phyloP scores from a whole-genome alignment of 2,888 invertebrate genomes.

The Agrochola lychnidis region DNA sequence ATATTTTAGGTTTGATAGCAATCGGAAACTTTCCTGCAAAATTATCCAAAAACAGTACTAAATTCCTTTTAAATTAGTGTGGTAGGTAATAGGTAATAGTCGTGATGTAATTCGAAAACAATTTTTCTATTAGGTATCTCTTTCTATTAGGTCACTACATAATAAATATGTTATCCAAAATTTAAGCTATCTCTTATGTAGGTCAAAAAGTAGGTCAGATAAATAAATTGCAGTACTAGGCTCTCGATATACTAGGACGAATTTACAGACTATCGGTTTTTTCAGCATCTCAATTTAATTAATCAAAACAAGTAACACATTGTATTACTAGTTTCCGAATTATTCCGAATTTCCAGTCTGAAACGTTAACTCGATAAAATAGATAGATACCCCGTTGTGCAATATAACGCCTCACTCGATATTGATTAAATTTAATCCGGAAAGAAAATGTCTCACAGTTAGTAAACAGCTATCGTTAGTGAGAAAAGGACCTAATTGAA shows the following conservation, averaged over 20 bases:
- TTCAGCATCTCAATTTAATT: slow-evolving; percentile 19
- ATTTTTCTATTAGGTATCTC: no score
- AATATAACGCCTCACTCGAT: slow-evolving; percentile 41
- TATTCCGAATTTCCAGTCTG: no score
- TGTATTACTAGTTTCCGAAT: neutral
- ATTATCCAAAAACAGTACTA: neutral
- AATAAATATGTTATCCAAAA: slow-evolving; percentile 27
- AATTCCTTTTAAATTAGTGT: neutral
- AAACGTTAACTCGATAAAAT: slow-evolving; percentile 22
- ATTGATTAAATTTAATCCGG: slow-evolving; percentile 56
- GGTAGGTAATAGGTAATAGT: neutral
- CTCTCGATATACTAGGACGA: neutral
- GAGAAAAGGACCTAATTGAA: slow-evolving; percentile 74
- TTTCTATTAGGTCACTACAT: neutral
- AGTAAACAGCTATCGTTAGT: slow-evolving; percentile 37
- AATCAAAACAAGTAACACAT: neutral
- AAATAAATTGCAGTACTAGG: slow-evolving; percentile 64
- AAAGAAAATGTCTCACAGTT: slow-evolving; percentile 31
- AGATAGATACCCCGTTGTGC: slow-evolving; percentile 31
- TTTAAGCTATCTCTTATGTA: slow-evolving; percentile 63
- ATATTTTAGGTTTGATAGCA: neutral
- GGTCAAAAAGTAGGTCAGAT: slow-evolving; percentile 82
- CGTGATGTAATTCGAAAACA: neutral
- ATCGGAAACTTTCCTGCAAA: neutral
- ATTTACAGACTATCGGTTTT: neutral